Evolutionary conservation across 2,888 invertebrate genomes (phyloP).

Genomic region (Myopa tessellatipennis): DNA sequence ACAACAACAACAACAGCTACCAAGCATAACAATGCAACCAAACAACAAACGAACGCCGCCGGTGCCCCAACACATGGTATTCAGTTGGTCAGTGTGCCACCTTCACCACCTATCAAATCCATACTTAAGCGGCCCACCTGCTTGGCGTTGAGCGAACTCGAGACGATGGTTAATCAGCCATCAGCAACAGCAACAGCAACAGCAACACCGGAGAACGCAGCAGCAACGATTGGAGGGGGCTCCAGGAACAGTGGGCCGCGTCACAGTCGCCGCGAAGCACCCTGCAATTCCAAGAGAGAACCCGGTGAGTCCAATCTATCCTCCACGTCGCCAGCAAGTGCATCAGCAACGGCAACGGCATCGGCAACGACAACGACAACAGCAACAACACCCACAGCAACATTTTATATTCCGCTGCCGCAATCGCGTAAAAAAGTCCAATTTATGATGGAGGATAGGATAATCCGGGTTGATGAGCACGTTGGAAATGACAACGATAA

Average conservation of each 20-base stretch:
- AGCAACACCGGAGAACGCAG: slow-evolving; percentile 34
- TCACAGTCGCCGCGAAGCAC: slow-evolving; percentile 2
- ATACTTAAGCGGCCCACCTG: slow-evolving; percentile 72
- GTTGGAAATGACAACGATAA: slow-evolving; percentile 39
- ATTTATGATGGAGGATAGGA: slow-evolving; percentile 76
- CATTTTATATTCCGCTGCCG: slow-evolving; percentile 62
- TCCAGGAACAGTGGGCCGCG: slow-evolving; percentile 30
- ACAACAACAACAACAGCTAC: not conserved
- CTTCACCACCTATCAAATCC: slow-evolving; percentile 70
- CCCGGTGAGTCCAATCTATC: slow-evolving; percentile 39
- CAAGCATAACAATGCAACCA: slow-evolving; percentile 26
- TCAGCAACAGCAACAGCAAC: slow-evolving; percentile 25
- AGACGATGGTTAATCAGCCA: slow-evolving; percentile 25
- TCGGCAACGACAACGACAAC: slow-evolving; percentile 53
- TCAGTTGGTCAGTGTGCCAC: slow-evolving; percentile 53
- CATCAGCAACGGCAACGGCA: slow-evolving; percentile 39
- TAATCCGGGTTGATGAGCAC: slow-evolving; percentile 52
- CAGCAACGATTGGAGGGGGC: slow-evolving; percentile 24
- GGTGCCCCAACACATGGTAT: not conserved
- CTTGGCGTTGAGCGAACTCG: slow-evolving; percentile 57
- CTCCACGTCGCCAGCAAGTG: slow-evolving; percentile 32
- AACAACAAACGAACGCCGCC: slow-evolving; percentile 9
- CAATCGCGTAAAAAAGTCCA: slow-evolving; percentile 77
- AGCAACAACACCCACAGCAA: slow-evolving; percentile 58
- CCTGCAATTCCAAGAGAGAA: not conserved